phyloP scores from a whole-genome alignment of 2,888 invertebrate genomes.

The Andrena marginata region DNA sequence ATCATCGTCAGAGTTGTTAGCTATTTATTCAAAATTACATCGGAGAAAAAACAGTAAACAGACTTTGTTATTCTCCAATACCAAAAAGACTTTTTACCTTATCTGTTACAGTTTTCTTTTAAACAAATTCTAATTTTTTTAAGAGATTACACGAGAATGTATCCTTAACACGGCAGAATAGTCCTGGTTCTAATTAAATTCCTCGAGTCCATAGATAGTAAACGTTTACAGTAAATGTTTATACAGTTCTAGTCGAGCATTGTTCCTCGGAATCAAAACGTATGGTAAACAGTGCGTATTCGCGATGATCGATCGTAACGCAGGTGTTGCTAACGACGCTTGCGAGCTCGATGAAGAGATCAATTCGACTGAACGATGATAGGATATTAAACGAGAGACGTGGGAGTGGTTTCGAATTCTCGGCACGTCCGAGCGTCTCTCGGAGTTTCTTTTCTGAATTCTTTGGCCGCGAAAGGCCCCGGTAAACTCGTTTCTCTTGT shows the following conservation, averaged over 20 bases:
- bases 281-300: neutral
- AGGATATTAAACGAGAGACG: slow-evolving; percentile 28
- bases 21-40: no score
- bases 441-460: slow-evolving; percentile 50
- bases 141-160: no score
- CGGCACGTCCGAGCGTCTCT: slow-evolving; percentile 19
- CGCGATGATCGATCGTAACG: neutral
- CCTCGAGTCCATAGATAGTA: neutral
- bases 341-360: slow-evolving; percentile 32
- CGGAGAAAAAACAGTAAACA: no score
- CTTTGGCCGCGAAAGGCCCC: slow-evolving; percentile 47
- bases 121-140: no score
- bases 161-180: no score
- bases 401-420: slow-evolving; percentile 46
- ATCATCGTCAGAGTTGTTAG: no score
- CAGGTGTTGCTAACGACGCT: slow-evolving; percentile 5
- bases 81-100: no score
- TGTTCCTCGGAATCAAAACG: neutral
- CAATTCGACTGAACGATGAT: slow-evolving; percentile 27
- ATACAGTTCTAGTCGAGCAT: neutral
- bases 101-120: no score
- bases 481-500: slow-evolving; percentile 50
- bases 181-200: no score
- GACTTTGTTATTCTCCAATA: no score
- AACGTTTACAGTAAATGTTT: neutral